These are phyloP conservation scores for Bryconaethiops microstoma DNA, from an alignment of 2,797 vertebrate genomes.

Conservation along the genomic window DNA sequence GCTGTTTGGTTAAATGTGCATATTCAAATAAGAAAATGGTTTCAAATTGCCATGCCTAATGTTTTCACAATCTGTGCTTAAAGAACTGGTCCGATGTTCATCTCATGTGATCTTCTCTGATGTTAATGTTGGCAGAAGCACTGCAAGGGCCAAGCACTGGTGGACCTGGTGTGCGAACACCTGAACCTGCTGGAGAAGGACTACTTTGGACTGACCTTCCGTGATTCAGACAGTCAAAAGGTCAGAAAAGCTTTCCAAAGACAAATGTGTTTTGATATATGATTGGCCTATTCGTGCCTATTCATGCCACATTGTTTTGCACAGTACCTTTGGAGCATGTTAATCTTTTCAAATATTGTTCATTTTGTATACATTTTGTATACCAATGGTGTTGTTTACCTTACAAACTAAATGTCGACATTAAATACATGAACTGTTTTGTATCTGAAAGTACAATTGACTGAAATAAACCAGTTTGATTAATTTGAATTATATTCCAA, in stretches of 20 bases:
- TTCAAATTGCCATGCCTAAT: not conserved
- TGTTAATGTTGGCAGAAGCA: constrained; percentile 81
- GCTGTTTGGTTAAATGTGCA: not conserved
- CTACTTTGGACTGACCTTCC: constrained; percentile 94
- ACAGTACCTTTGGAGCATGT: not conserved
- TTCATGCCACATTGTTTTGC: too few relatives aligned
- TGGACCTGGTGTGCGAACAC: constrained; percentile 95
- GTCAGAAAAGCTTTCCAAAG: constrained; percentile 65
- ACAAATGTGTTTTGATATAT: not conserved
- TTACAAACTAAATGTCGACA: too few relatives aligned
- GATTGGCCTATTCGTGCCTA: not conserved
- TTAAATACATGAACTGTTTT: too few relatives aligned
- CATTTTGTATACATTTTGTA: too few relatives aligned
- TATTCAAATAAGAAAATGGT: not conserved
- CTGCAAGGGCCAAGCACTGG: constrained; percentile 89
- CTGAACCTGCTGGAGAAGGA: constrained; percentile 98
- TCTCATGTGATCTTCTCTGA: too few relatives aligned
- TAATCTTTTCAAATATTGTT: not conserved
- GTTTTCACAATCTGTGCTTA: not conserved
- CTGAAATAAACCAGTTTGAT: too few relatives aligned
- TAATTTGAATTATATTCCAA: too few relatives aligned
- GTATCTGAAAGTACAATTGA: too few relatives aligned
- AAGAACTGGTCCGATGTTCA: not conserved
- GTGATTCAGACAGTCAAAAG: constrained; percentile 93
- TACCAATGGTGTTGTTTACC: too few relatives aligned